phyloP scores from a whole-genome alignment of 1,140 invertebrate genomes.

The Stegodyphus mimosarum region DNA sequence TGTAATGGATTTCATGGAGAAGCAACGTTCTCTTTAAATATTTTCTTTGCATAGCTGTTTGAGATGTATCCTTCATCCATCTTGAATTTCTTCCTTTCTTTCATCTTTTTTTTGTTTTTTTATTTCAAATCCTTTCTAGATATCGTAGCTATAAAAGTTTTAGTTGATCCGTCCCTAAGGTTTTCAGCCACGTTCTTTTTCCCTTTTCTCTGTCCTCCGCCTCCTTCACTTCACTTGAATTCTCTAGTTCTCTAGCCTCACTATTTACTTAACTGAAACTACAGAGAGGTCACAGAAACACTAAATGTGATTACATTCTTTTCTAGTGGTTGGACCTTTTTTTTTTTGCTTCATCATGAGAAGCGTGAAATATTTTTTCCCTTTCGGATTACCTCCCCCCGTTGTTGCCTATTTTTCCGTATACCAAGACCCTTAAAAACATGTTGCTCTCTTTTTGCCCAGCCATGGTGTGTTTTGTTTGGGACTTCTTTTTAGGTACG shows the following conservation, averaged over 20 bases:
- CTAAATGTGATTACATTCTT: constrained; percentile 60
- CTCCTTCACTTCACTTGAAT: constrained; percentile 6
- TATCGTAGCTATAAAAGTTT: constrained; percentile 45
- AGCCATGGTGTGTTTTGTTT: background rate
- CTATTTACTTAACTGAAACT: constrained; percentile 58
- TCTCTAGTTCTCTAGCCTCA: constrained; percentile 32
- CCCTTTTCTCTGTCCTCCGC: background rate
- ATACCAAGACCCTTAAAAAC: constrained; percentile 2
- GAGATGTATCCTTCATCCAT: constrained; percentile 42
- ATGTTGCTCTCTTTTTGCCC: constrained; percentile 8
- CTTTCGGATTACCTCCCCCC: background rate
- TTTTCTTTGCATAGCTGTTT: constrained; percentile 56
- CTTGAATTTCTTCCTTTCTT: constrained; percentile 30
- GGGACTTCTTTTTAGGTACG: background rate
- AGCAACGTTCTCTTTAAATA: constrained; percentile 25
- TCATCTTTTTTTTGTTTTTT: background rate
- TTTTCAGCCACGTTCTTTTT: constrained; percentile 21
- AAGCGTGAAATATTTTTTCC: constrained; percentile 35
- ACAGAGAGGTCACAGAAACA: constrained; percentile 44
- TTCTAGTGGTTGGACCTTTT: constrained; percentile 12
- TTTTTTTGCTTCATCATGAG: background rate
- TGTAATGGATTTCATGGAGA: constrained; percentile 3
- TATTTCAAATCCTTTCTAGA: constrained; percentile 33
- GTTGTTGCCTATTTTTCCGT: background rate
- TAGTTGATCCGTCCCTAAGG: constrained; percentile 46